Base-by-base conservation (phyloP, 2,113 vertebrate species). In the Grallaria varia region DNA sequence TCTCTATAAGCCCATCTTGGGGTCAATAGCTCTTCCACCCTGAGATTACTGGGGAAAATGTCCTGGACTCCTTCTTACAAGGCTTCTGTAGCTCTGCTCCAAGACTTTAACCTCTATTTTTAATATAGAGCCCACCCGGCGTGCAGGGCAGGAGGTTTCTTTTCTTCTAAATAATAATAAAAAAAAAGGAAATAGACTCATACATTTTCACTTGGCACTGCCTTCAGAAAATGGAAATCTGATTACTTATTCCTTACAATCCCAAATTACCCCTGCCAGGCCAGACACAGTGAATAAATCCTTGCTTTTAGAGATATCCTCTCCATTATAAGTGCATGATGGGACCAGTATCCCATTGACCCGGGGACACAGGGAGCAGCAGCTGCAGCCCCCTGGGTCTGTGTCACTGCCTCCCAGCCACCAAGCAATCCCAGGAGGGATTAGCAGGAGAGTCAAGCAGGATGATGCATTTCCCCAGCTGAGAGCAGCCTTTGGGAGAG, bases 231-330 rank as follows among this genome's bases (percentile, higher is more conserved):
- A 91, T 77, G 73, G 76, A 73, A 97, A 91, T 89, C 88, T 84
- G 82, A 83, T 97, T 95, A 92, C 96, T 97, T 96, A 97, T 93
- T 97, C 96, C 86, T 95, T 72, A 44, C 90, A 97, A 95, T 96
- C 92, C 87, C 68, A 90, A 96, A 97, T 93, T 95, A 96, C 82
- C 95, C 90, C 95, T 89, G 90, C 94, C 50, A 93, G 80, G 86
- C 87, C 85, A 96, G 91, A 92, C 80, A 92, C 37, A 52, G 91
- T 89, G 86, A 96, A 97, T 97, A 97, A 96, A 97, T 97, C 95
- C 91, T 93, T 88, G 47, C 69, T 95, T 91, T 84, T 87, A 75
- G 47, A 94, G 85, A 44, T 37, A 52, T 40, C 58, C 58, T 75
- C 76, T 73, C 82, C 35, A 40, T 69, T 63, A 42, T 19, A 81